Percentiles rank a stretch among this genome's conserved stretches.
phyloP scores from a whole-genome alignment of 2,113 vertebrate genomes.

The Corythoichthys intestinalis region DNA sequence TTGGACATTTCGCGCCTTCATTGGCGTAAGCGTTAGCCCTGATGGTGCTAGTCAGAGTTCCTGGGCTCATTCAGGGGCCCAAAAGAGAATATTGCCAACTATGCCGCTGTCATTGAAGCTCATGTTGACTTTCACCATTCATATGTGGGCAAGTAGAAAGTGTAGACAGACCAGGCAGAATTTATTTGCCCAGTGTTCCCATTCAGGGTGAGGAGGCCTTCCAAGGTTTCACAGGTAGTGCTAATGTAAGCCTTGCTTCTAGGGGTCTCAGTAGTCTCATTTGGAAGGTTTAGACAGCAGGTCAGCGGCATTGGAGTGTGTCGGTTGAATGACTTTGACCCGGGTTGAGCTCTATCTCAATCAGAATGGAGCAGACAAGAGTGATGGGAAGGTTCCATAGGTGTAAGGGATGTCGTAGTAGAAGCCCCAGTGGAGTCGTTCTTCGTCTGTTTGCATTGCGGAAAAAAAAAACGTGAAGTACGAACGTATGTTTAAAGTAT shows the following conservation, averaged over 20 bases:
- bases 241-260: slow-evolving; percentile 61
- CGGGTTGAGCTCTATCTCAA: slow-evolving; percentile 61
- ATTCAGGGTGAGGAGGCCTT: slow-evolving; percentile 60
- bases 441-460: slow-evolving; percentile 70
- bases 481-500: slow-evolving; percentile 75
- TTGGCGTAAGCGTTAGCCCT: no score
- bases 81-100: slow-evolving; percentile 47
- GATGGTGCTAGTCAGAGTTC: slow-evolving; percentile 3
- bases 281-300: slow-evolving; percentile 67
- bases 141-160: slow-evolving; percentile 66
- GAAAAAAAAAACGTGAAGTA: slow-evolving; percentile 65
- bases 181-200: slow-evolving; percentile 72
- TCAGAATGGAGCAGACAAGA: slow-evolving; percentile 57
- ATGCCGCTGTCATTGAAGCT: slow-evolving; percentile 43
- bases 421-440: slow-evolving; percentile 64
- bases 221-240: slow-evolving; percentile 70
- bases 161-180: slow-evolving; percentile 69
- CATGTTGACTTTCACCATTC: slow-evolving; percentile 70
- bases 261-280: slow-evolving; percentile 67
- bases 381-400: slow-evolving; percentile 26
- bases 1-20: no score
- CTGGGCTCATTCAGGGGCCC: slow-evolving; percentile 37
- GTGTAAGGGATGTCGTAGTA: slow-evolving; percentile 37
- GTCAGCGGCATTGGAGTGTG: slow-evolving; percentile 54
- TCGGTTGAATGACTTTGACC: slow-evolving; percentile 56